Base-by-base conservation (phyloP, 2,888 invertebrate species). In the Chloromyia formosa region DNA sequence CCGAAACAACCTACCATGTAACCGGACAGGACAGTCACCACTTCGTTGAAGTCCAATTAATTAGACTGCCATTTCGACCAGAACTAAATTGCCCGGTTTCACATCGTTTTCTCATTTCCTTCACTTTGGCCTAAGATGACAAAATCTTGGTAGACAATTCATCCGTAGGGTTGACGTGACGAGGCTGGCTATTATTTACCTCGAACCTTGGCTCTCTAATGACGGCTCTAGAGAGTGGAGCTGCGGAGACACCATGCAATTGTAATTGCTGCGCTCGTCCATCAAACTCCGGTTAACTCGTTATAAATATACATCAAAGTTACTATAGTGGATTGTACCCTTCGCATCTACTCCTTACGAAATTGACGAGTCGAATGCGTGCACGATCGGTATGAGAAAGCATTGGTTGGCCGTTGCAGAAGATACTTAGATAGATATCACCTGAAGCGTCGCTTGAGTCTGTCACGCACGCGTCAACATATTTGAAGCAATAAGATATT, bases 401-500 rank as follows among this genome's bases (percentile, higher is more conserved):
- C 27, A 35, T 35, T 35, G 2, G 27, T 35, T 7, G 27, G 7
- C 27, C 7, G 27, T 35, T 35, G 27, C 16, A 12, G 58, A 69
- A 49, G 54, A 16, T 56, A 20, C 56, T 27, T 16, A 42, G n/a
- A 53, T 49, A 68, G 69, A 64, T 58, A 74, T 76, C 76, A 72
- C 76, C 76, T 72, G 69, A 76, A 73, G 76, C 76, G 61, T 76
- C 58, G 62, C 76, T 71, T 42, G 76, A 62, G 76, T 68, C 64
- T 76, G 76, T 76, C 76, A 76, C 76, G 76, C 76, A 76, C 76
- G 76, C 76, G 76, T 76, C 76, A 76, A 76, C 74, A 22, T 60
- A 61, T 71, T 71, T 60, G 35, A 56, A 71, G 56, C 54, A 35
- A 66, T n/a, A 35, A 12, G 12, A 23, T 18, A 62, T 62, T 66